Evolutionary conservation across 2,113 vertebrate species (phyloP).

Genomic region (Eptesicus fuscus): DNA sequence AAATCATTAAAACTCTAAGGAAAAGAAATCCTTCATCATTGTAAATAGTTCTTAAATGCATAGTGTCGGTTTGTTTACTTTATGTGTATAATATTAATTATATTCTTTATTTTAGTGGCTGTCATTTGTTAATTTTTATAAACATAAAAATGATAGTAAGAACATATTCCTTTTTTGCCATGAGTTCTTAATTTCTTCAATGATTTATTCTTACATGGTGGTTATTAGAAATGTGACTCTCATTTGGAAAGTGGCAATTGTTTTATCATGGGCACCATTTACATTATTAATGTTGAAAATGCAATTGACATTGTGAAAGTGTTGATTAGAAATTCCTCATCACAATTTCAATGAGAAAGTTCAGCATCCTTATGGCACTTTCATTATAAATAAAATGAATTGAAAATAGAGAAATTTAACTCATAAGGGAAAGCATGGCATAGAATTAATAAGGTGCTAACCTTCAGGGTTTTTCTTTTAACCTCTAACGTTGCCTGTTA

Average conservation of each 20-base stretch:
- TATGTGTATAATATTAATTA: not conserved
- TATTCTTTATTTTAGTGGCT: not conserved
- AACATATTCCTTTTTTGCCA: not conserved
- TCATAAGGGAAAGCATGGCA: not conserved
- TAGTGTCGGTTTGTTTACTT: not conserved
- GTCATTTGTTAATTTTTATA: not conserved
- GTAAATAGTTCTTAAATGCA: not conserved
- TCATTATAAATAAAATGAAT: constrained; percentile 25
- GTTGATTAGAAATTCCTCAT: not conserved
- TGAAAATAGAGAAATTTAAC: constrained; percentile 40
- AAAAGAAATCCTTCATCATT: not conserved
- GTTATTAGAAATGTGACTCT: not conserved
- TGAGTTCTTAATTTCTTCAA: constrained; percentile 16
- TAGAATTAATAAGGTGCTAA: constrained; percentile 56
- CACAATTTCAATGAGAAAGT: constrained; percentile 30
- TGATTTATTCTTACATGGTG: not conserved
- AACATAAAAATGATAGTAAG: not conserved
- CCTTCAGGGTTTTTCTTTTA: not conserved
- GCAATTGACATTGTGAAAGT: not conserved
- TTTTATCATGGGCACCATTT: not conserved
- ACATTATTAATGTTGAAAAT: not conserved
- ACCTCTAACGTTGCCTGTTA: not conserved
- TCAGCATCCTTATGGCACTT: not conserved
- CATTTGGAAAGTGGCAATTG: not conserved
- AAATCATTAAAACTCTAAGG: not conserved